Conservation (phyloP, 2,888 invertebrate genomes). For the Sarcophaga variegata region DNA sequence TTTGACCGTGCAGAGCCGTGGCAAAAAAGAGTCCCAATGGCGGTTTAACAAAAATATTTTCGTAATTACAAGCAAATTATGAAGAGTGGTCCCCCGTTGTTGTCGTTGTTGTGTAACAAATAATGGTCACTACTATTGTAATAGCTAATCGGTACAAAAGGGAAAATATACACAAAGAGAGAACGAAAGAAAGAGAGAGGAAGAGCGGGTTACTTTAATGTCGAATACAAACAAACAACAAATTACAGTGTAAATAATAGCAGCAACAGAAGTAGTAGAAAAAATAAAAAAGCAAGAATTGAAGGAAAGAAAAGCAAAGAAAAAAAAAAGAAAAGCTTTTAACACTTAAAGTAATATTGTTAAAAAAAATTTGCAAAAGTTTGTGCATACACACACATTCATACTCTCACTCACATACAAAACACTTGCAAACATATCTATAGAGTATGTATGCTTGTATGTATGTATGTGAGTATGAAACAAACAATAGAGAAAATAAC, state of each 20-base stretch:
- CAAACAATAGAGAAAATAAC: not conserved
- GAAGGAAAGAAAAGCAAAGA: not conserved
- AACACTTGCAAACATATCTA: not conserved
- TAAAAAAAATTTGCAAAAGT: slow-evolving; percentile 21
- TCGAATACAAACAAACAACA: too few relatives aligned
- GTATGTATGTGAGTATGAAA: not conserved
- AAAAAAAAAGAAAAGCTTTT: slow-evolving; percentile 35
- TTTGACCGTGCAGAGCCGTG: not conserved
- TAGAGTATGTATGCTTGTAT: not conserved
- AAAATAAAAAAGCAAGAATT: slow-evolving; percentile 8
- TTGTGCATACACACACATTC: not conserved
- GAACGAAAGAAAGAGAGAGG: not conserved
- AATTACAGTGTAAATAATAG: not conserved
- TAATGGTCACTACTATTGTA: slow-evolving; percentile 36
- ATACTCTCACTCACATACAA: not conserved
- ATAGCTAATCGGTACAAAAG: slow-evolving; percentile 49
- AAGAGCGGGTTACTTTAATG: too few relatives aligned
- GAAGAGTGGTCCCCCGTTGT: slow-evolving; percentile 47
- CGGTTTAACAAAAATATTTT: slow-evolving; percentile 52
- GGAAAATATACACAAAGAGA: not conserved
- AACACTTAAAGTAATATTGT: slow-evolving; percentile 36
- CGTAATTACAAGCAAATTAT: slow-evolving; percentile 63
- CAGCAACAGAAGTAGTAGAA: slow-evolving; percentile 6
- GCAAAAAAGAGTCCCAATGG: slow-evolving; percentile 25
- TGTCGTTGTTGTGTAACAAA: slow-evolving; percentile 4